A percentile compares a stretch with the other conserved stretches of the same genome.
Conservation (phyloP, 1,140 invertebrate species). For the Bombus confusus region DNA sequence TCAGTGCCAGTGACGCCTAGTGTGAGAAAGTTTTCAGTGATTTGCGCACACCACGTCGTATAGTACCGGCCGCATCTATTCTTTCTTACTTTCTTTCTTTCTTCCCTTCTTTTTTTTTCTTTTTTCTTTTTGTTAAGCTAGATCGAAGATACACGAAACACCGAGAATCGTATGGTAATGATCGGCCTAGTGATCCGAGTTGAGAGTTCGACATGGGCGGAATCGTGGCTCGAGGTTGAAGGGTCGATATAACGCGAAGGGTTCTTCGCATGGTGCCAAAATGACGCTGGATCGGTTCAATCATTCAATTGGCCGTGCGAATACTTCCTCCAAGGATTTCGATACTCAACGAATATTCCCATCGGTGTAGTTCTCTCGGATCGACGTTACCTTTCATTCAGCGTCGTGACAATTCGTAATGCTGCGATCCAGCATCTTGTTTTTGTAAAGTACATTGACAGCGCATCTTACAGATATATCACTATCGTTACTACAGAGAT, state of each 20-base stretch:
- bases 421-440: neutral
- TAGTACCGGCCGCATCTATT: neutral
- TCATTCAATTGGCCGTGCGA: slow-evolving; percentile 21
- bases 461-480: too few relatives aligned
- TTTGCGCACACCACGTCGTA: neutral
- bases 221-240: slow-evolving; percentile 53
- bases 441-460: neutral
- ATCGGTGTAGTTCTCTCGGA: neutral
- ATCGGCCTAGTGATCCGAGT: slow-evolving; percentile 27
- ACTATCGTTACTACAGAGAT: too few relatives aligned
- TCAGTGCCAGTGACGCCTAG: slow-evolving; percentile 58
- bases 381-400: too few relatives aligned
- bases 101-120: neutral
- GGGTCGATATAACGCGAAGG: slow-evolving; percentile 63
- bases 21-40: slow-evolving; percentile 49
- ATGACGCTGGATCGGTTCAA: slow-evolving; percentile 44
- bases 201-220: slow-evolving; percentile 51
- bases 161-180: slow-evolving; percentile 8
- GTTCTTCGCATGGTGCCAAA: slow-evolving; percentile 49
- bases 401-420: neutral
- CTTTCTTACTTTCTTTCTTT: too few relatives aligned
- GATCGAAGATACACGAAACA: neutral
- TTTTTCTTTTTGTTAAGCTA: neutral
- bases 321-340: neutral
- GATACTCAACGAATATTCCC: neutral